Evolutionary conservation across 2,888 invertebrate species (phyloP).

Genomic region (Zaprionus obscuricornis): DNA sequence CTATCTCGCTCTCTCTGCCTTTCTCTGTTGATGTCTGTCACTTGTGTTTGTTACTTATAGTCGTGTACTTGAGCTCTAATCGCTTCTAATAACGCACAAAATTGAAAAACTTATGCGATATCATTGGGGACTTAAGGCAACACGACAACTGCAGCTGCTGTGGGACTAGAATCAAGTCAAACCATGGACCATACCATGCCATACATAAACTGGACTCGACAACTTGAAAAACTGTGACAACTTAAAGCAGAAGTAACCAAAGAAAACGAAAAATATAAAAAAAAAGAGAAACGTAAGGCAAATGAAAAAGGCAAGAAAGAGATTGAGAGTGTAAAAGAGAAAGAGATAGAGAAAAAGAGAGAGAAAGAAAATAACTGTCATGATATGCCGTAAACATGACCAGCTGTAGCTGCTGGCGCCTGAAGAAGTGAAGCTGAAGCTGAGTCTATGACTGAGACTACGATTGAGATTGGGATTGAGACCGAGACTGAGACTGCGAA

Average conservation of each 20-base stretch:
- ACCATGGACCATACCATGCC: too few relatives aligned
- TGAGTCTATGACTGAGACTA: neutral
- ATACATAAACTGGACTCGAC: constrained; percentile 63
- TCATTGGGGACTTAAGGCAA: constrained; percentile 75
- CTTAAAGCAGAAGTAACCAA: constrained; percentile 65
- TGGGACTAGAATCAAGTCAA: constrained; percentile 44
- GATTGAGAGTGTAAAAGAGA: too few relatives aligned
- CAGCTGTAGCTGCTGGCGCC: constrained; percentile 49
- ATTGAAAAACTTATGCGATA: constrained; percentile 82
- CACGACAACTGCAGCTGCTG: constrained; percentile 70
- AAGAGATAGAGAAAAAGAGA: neutral
- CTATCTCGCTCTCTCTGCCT: constrained; percentile 2
- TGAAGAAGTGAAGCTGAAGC: constrained; percentile 1
- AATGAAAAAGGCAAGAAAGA: constrained; percentile 4
- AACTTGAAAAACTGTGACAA: constrained; percentile 76
- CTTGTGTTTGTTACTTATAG: constrained; percentile 8
- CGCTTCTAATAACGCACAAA: constrained; percentile 82
- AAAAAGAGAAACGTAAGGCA: constrained; percentile 16
- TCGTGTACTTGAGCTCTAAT: constrained; percentile 69
- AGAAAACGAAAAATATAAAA: constrained; percentile 16
- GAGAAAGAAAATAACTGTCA: constrained; percentile 51
- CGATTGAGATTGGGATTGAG: constrained; percentile 4
- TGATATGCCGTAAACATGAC: constrained; percentile 76
- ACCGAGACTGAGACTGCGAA: constrained; percentile 23
- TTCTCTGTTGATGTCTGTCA: too few relatives aligned